A percentile compares a stretch with the other conserved stretches of the same genome.
phyloP scores from a whole-genome alignment of 2,888 invertebrate genomes.

The Mythimna loreyi region DNA sequence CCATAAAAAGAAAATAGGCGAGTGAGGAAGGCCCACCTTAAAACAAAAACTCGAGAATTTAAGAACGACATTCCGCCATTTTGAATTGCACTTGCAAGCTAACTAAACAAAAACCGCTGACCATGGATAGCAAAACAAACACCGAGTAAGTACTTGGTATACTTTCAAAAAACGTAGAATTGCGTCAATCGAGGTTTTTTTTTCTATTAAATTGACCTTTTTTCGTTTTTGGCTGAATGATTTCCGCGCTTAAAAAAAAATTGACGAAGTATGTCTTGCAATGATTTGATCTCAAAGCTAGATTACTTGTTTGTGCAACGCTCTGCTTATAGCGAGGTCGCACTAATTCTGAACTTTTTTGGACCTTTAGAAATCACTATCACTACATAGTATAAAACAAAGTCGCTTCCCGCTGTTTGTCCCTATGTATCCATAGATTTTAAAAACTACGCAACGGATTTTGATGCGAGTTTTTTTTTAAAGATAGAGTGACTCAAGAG shows the following conservation, averaged over 20 bases:
- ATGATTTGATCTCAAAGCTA: too few species aligned
- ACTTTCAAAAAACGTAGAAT: conserved; percentile 42
- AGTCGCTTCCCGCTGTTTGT: too few species aligned
- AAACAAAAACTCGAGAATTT: neutral
- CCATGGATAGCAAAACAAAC: conserved; percentile 15
- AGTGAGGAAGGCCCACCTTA: too few species aligned
- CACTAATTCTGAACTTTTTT: too few species aligned
- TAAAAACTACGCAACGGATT: too few species aligned
- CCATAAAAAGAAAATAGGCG: too few species aligned
- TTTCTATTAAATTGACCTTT: conserved; percentile 3
- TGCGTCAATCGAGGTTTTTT: conserved; percentile 14
- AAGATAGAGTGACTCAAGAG: too few species aligned
- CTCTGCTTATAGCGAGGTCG: too few species aligned
- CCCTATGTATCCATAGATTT: too few species aligned
- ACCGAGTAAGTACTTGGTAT: neutral
- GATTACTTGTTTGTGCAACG: neutral
- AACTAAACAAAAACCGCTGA: conserved; percentile 20
- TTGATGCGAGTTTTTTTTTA: too few species aligned
- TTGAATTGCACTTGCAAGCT: conserved; percentile 13
- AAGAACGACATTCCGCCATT: neutral
- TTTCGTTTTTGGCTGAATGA: conserved; percentile 36
- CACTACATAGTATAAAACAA: too few species aligned
- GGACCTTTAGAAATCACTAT: too few species aligned
- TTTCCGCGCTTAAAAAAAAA: conserved; percentile 12
- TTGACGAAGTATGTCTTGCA: neutral